Base-by-base conservation (phyloP, 35 echinoderm and acorn worm species). In the Amphiura filiformis region DNA sequence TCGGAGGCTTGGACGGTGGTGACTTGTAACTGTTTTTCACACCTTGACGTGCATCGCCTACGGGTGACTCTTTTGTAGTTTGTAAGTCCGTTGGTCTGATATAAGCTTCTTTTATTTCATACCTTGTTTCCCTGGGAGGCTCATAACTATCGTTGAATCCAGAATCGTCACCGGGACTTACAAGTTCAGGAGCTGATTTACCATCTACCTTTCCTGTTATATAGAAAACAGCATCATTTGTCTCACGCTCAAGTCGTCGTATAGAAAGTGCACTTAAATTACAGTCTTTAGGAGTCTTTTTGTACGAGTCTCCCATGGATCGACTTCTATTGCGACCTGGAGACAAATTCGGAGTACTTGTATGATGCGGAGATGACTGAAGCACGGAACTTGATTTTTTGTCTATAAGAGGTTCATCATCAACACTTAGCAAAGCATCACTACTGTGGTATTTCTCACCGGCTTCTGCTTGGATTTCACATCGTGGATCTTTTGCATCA, bases 241-340 rank as follows among this genome's bases (percentile, higher is more conserved):
- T 85, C 35, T 70, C 32, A 70, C 56, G 83, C 37, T 85, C 83
- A 15, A 85, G 47, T 35, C 83, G n/a, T 56, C 44, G 64, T 34
- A 85, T 61, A n/a, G 83, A 56, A 17, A 85, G 83, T 36, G 83
- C 61, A 85, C 35, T 85, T 32, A 64, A 85, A 70, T 20, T 85
- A 70, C 23, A 32, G 35, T 56, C 56, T n/a, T n/a, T n/a, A n/a
- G n/a, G n/a, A n/a, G n/a, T n/a, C n/a, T n/a, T n/a, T 83, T 47
- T 41, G 56, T 37, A 36, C 32, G 12, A 64, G 2, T 85, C 83
- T 35, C 52, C 52, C 35, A 35, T 40, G 15, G 83, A 85, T 32
- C 44, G 56, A 36, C 83, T 85, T 32, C 56, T 56, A 56, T 20
- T 12, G 13, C 83, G 47, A 15, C 61, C 28, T 15, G 61, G 61